phyloP scores from a whole-genome alignment of 2,888 invertebrate species.

The Tipula confusa region DNA sequence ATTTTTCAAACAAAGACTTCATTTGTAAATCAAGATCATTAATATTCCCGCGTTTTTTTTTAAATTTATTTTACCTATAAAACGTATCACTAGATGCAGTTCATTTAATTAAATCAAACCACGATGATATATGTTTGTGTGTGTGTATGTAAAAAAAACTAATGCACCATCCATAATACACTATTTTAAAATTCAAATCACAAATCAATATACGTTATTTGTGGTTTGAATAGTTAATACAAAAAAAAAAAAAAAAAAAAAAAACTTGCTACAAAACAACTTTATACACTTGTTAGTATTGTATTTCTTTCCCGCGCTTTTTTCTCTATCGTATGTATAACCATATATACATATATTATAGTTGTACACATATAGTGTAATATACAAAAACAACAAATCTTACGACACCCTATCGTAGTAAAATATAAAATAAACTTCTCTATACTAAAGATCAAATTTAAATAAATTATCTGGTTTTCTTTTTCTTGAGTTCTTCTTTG shows the following conservation, averaged over 20 bases:
- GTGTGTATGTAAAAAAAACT: not conserved
- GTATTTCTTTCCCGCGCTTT: constrained; percentile 25
- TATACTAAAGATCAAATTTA: constrained; percentile 25
- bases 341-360: not conserved
- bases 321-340: not conserved
- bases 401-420: constrained; percentile 25
- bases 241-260: not conserved
- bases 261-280: constrained; percentile 12
- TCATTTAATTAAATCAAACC: not conserved
- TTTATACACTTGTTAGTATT: constrained; percentile 20
- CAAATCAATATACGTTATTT: not conserved
- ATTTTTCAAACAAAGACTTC: not conserved
- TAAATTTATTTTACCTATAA: not conserved
- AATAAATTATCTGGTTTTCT: constrained; percentile 25
- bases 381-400: not conserved
- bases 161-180: not conserved
- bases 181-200: not conserved
- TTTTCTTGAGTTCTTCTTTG: not conserved
- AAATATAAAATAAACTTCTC: not conserved
- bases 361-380: not conserved
- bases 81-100: not conserved
- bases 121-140: not conserved
- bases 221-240: not conserved
- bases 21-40: not conserved
- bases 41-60: not conserved